These are phyloP conservation scores for Pavo muticus DNA, from an alignment of 2,113 vertebrate species.

Conservation along the genomic window DNA sequence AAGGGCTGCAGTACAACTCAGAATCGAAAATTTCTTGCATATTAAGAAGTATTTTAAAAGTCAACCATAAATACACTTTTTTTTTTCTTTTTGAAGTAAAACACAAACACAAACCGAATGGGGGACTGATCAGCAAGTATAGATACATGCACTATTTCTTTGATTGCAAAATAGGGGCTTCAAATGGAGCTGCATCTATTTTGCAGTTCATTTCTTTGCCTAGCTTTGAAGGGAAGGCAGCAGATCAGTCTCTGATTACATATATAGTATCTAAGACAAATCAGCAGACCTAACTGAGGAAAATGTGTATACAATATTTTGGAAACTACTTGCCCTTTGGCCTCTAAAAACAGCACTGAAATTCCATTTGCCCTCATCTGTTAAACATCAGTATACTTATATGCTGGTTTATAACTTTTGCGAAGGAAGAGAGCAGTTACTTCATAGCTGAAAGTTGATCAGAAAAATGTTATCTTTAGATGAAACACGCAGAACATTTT, in stretches of 20 bases:
- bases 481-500: neutral
- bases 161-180: neutral
- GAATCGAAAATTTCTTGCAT: neutral
- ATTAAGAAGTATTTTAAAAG: neutral
- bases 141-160: neutral
- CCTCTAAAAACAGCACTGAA: neutral
- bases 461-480: neutral
- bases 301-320: neutral
- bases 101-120: neutral
- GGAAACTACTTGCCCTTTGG: neutral
- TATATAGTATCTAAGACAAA: neutral
- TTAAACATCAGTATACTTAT: neutral
- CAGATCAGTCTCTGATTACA: neutral
- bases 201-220: neutral
- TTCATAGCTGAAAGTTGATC: neutral
- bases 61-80: neutral
- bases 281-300: neutral
- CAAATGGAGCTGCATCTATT: neutral
- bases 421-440: neutral
- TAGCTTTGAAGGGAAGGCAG: neutral
- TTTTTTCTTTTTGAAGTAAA: neutral
- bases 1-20: neutral
- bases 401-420: neutral
- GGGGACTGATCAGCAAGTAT: neutral
- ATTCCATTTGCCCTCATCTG: neutral